Evolutionary conservation across 2,797 vertebrate genomes (phyloP).

Genomic region (Gymnoscopelus braueri): DNA sequence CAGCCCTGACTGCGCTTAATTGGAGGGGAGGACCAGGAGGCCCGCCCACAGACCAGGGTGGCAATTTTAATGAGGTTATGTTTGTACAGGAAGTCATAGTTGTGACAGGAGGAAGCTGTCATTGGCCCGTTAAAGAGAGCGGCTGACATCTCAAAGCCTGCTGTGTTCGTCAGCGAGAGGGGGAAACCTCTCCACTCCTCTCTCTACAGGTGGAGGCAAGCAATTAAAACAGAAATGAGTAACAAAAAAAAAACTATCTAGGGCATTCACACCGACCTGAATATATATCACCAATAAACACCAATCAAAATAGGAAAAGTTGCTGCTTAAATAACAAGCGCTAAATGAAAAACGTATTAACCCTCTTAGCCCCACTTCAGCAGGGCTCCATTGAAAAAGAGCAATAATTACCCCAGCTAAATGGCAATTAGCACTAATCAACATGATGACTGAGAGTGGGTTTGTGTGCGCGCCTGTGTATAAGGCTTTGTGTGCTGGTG

Average conservation of each 20-base stretch:
- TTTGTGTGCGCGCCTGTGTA: slow-evolving; percentile 21
- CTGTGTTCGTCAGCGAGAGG: slow-evolving; percentile 70
- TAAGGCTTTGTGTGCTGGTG: slow-evolving; percentile 14
- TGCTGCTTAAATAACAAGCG: slow-evolving; percentile 67
- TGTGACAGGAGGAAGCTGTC: slow-evolving; percentile 83
- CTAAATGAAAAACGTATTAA: slow-evolving; percentile 70
- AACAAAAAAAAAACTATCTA: slow-evolving; percentile 54
- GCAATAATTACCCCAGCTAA: slow-evolving; percentile 57
- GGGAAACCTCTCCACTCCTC: slow-evolving; percentile 63
- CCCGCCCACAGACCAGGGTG: slow-evolving; percentile 77
- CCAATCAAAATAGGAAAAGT: slow-evolving; percentile 61
- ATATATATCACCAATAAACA: slow-evolving; percentile 62
- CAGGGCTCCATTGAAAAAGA: slow-evolving; percentile 53
- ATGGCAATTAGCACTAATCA: slow-evolving; percentile 64
- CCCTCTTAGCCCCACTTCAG: slow-evolving; percentile 54
- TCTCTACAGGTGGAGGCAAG: slow-evolving; percentile 77
- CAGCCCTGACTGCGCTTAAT: slow-evolving; percentile 82
- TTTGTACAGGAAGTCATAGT: slow-evolving; percentile 80
- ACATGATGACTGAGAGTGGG: slow-evolving; percentile 4
- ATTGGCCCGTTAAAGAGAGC: slow-evolving; percentile 77
- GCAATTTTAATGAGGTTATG: slow-evolving; percentile 84
- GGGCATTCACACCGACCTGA: slow-evolving; percentile 55
- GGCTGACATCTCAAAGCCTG: slow-evolving; percentile 76
- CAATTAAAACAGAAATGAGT: slow-evolving; percentile 75
- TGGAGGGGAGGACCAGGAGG: slow-evolving; percentile 80